Evolutionary conservation across 1,140 invertebrate species (phyloP).

Genomic region (Steinernema khuongi): DNA sequence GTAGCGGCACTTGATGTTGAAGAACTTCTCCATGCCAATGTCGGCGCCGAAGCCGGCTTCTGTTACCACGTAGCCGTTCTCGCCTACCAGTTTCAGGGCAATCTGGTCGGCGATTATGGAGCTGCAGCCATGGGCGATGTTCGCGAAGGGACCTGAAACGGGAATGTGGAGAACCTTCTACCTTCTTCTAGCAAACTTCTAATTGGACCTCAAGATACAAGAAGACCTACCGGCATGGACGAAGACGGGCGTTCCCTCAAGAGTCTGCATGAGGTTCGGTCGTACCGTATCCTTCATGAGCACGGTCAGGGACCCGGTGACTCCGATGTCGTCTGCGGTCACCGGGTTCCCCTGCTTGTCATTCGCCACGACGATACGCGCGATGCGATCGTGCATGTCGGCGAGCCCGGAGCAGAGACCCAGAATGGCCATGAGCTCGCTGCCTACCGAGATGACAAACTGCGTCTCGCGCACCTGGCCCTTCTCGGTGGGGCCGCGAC

Average conservation of each 20-base stretch:
- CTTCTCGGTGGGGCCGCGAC: slow-evolving; percentile 88
- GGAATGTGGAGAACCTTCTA: no score
- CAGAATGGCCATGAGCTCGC: slow-evolving; percentile 94
- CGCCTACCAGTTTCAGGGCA: slow-evolving; percentile 85
- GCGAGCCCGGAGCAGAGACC: slow-evolving; percentile 65
- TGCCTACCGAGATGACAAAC: slow-evolving; percentile 89
- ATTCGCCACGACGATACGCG: slow-evolving; percentile 85
- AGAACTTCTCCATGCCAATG: slow-evolving; percentile 98
- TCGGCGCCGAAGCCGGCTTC: slow-evolving; percentile 97
- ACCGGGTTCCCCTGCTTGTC: slow-evolving; percentile 76
- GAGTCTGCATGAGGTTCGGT: slow-evolving; percentile 92
- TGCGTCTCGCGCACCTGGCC: slow-evolving; percentile 71
- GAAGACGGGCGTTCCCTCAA: slow-evolving; percentile 81
- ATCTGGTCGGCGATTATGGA: slow-evolving; percentile 90
- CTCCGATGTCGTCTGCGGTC: slow-evolving; percentile 85
- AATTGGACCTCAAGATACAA: no score
- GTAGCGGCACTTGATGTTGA: slow-evolving; percentile 87
- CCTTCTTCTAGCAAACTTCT: no score
- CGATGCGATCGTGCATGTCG: slow-evolving; percentile 82
- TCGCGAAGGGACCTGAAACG: slow-evolving; percentile 78
- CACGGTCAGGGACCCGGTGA: slow-evolving; percentile 77
- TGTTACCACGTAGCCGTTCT: slow-evolving; percentile 85
- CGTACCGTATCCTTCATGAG: slow-evolving; percentile 88
- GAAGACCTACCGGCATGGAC: slow-evolving; percentile 70
- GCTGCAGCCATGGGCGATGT: slow-evolving; percentile 88